Conservation (phyloP, 2,797 vertebrate species). For the Semotilus atromaculatus region DNA sequence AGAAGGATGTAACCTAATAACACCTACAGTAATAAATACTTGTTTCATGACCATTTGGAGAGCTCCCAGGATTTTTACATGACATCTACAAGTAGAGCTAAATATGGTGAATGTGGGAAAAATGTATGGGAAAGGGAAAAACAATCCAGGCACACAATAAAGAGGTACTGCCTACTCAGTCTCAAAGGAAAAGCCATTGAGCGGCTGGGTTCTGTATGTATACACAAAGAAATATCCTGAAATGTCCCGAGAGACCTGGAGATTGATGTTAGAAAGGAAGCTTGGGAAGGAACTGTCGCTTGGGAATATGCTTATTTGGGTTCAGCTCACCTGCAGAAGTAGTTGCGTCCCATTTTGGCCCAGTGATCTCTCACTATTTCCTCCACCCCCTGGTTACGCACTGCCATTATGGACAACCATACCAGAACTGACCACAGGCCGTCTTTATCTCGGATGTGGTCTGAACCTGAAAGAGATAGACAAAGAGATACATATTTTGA, state of each 20-base stretch:
- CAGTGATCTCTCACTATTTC: conserved; percentile 95
- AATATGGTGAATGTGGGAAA: conserved; percentile 63
- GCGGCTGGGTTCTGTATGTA: background rate
- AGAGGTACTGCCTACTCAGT: conserved; percentile 58
- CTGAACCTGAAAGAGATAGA: conserved; percentile 82
- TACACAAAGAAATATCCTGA: conserved; percentile 12
- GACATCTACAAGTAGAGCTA: conserved; percentile 25
- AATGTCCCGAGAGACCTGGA: background rate
- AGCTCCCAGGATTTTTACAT: conserved; percentile 6
- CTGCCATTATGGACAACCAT: conserved; percentile 94
- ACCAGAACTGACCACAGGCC: conserved; percentile 95
- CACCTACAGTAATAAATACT: background rate
- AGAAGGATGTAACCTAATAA: background rate
- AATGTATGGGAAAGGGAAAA: conserved; percentile 68
- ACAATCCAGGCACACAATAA: conserved; percentile 45
- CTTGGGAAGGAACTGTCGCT: background rate
- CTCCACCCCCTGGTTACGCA: conserved; percentile 91
- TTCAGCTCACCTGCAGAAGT: conserved; percentile 89
- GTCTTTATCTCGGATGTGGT: conserved; percentile 97
- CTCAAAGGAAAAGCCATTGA: conserved; percentile 48
- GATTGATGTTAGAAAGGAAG: background rate
- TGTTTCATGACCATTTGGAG: background rate
- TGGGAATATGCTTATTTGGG: background rate
- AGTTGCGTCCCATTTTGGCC: conserved; percentile 95
- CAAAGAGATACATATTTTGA: background rate